These are phyloP conservation scores for Pangasius mekongensis DNA, from an alignment of 2,797 vertebrate species.

Conservation along the genomic window DNA sequence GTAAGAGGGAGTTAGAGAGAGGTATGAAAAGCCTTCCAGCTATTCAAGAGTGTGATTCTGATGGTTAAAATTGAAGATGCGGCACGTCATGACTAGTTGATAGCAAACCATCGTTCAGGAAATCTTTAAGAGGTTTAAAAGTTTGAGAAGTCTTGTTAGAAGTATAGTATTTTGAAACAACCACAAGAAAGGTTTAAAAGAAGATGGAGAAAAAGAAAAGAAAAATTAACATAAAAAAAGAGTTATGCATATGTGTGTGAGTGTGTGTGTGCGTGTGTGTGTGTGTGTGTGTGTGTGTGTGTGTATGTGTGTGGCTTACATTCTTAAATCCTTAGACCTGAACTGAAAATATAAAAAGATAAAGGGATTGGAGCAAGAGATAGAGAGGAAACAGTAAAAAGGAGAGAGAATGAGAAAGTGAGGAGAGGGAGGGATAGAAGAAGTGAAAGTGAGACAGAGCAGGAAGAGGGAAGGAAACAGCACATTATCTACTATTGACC, in stretches of 20 bases:
- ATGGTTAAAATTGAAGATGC: neutral
- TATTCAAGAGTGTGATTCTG: neutral
- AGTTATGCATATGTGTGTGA: neutral
- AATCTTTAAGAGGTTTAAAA: neutral
- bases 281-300: neutral
- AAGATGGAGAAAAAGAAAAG: neutral
- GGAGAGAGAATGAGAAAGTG: slow-evolving; percentile 33
- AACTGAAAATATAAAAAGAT: slow-evolving; percentile 6
- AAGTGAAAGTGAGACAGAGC: slow-evolving; percentile 16
- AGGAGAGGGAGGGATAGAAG: slow-evolving; percentile 34
- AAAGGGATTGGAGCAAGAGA: slow-evolving; percentile 10
- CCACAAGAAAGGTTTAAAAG: neutral
- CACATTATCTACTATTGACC: slow-evolving; percentile 14
- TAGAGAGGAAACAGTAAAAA: neutral
- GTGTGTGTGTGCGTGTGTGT: slow-evolving; percentile 14
- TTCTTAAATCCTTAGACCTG: neutral
- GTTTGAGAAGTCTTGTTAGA: neutral
- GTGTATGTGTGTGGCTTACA: neutral
- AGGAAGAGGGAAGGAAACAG: slow-evolving; percentile 47
- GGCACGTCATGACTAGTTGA: neutral
- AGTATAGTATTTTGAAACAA: neutral
- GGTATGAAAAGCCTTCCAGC: neutral
- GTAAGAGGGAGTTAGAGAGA: neutral
- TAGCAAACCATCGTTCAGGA: neutral
- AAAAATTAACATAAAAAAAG: neutral